Evolutionary conservation across 2,888 invertebrate species (phyloP).

Genomic region (Mamestra brassicae): DNA sequence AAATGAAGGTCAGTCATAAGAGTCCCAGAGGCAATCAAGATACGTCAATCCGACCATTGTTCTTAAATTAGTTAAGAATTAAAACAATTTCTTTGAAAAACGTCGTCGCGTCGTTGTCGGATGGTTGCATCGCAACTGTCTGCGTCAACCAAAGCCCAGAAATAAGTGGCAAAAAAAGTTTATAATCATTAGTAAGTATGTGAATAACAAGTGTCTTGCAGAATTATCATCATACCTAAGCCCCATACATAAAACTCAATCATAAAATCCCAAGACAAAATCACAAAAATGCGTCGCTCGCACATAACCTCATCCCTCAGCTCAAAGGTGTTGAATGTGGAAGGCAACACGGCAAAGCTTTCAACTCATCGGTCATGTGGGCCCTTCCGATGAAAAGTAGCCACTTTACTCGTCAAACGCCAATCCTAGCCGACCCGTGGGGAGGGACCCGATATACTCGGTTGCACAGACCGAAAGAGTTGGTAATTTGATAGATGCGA

Average conservation of each 20-base stretch:
- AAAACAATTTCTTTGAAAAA: too few relatives aligned
- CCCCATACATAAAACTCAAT: not conserved
- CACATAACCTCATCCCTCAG: slow-evolving; percentile 58
- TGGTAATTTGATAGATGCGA: slow-evolving; percentile 16
- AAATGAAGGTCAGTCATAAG: not conserved
- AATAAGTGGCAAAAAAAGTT: not conserved
- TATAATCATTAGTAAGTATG: not conserved
- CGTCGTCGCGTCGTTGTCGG: too few relatives aligned
- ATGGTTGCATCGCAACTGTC: not conserved
- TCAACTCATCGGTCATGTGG: slow-evolving; percentile 87
- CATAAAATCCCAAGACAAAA: slow-evolving; percentile 27
- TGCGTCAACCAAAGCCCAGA: not conserved
- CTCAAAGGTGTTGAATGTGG: slow-evolving; percentile 73
- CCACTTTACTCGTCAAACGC: slow-evolving; percentile 89
- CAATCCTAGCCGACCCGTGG: slow-evolving; percentile 77
- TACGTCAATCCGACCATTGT: not conserved
- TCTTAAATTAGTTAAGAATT: not conserved
- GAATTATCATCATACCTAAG: not conserved
- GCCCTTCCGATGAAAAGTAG: slow-evolving; percentile 87
- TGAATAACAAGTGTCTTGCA: not conserved
- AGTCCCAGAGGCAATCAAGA: too few relatives aligned
- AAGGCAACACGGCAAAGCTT: slow-evolving; percentile 87
- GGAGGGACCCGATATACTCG: slow-evolving; percentile 71
- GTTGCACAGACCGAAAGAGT: slow-evolving; percentile 66
- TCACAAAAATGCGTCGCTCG: slow-evolving; percentile 55